phyloP scores from a whole-genome alignment of 2,113 vertebrate genomes.

The Microtus pennsylvanicus region DNA sequence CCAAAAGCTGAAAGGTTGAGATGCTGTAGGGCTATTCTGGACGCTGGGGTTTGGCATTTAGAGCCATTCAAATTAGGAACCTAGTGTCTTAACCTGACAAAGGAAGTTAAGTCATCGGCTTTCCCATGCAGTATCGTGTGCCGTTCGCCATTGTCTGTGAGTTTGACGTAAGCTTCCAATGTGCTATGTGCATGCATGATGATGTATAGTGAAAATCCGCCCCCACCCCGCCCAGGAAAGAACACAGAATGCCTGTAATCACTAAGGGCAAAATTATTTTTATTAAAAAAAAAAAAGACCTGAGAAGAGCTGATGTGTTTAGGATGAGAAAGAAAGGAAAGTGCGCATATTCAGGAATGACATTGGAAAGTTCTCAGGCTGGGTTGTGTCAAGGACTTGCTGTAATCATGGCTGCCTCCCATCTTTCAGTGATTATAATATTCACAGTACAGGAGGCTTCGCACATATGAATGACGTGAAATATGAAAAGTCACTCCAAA shows the following conservation, averaged over 20 bases:
- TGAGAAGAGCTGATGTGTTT: not conserved
- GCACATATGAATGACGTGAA: not conserved
- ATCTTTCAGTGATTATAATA: not conserved
- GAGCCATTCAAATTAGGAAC: constrained; percentile 47
- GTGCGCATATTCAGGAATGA: not conserved
- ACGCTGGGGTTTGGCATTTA: constrained; percentile 65
- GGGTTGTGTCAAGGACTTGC: not conserved
- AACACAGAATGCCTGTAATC: not conserved
- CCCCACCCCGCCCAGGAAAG: not conserved
- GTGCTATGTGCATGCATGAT: not conserved
- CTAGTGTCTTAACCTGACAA: constrained; percentile 57
- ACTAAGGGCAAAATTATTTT: constrained; percentile 12
- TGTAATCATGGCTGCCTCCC: not conserved
- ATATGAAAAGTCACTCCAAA: not conserved
- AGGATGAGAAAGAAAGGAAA: not conserved
- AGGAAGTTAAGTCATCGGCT: constrained; percentile 49
- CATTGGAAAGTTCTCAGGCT: not conserved
- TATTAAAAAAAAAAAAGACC: not conserved
- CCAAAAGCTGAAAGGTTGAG: constrained; percentile 62
- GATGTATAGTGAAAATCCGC: not conserved
- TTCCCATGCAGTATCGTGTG: not conserved
- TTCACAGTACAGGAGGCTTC: not conserved
- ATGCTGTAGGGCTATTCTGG: constrained; percentile 61
- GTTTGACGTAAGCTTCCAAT: not conserved
- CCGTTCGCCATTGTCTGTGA: not conserved